Conservation (phyloP, 2,113 vertebrate genomes). For the Verasper variegatus region DNA sequence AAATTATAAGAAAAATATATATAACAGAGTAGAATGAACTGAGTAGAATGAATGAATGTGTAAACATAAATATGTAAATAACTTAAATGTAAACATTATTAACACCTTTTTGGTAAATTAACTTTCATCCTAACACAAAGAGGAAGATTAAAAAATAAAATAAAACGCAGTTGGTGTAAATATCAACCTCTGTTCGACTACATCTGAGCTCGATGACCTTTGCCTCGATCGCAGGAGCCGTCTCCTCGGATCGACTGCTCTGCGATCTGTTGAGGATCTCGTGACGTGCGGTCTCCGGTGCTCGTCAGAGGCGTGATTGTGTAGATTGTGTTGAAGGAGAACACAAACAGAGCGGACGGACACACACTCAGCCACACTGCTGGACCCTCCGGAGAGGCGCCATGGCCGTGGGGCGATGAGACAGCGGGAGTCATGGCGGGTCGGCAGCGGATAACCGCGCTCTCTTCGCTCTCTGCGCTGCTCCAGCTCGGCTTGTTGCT, state of each 20-base stretch:
- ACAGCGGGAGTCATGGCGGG: conserved; percentile 71
- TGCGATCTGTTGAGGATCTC: conserved; percentile 31
- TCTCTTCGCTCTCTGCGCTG: conserved; percentile 42
- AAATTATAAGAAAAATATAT: neutral
- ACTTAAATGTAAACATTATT: neutral
- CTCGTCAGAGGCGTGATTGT: neutral
- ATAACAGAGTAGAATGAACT: neutral
- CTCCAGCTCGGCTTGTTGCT: conserved; percentile 64
- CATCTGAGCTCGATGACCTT: conserved; percentile 41
- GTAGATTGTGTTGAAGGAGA: neutral
- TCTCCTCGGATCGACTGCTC: conserved; percentile 13
- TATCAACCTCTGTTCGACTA: neutral
- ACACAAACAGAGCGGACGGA: neutral
- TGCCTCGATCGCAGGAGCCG: conserved; percentile 7
- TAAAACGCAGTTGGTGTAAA: neutral
- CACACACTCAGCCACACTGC: too few relatives aligned
- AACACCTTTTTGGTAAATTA: too few relatives aligned
- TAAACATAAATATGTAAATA: neutral
- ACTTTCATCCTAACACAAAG: too few relatives aligned
- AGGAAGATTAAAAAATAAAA: neutral
- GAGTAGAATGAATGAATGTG: too few relatives aligned
- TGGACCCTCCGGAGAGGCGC: neutral
- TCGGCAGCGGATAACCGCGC: conserved; percentile 44
- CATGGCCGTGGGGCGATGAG: conserved; percentile 60
- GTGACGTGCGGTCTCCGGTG: conserved; percentile 36